Percentiles rank a stretch among this genome's conserved stretches.
Conservation (phyloP, 2,888 invertebrate species). For the Linhomoeus sp. region DNA sequence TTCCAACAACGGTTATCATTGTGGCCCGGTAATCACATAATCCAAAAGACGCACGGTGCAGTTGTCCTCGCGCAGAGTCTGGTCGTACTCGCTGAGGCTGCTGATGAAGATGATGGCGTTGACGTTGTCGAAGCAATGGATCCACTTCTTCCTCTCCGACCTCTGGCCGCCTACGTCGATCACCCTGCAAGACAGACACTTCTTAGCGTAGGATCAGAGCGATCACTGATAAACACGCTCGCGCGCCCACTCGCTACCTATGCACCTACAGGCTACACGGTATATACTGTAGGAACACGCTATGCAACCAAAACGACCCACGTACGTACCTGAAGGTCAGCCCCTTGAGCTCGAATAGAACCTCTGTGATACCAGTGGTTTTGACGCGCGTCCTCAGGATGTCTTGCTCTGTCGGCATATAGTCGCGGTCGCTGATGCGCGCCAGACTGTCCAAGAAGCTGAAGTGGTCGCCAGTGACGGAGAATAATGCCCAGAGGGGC, state of each 20-base stretch:
- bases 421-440: slow-evolving; percentile 90
- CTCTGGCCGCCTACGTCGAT: slow-evolving; percentile 96
- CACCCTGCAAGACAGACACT: too few species aligned
- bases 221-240: too few species aligned
- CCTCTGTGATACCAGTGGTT: slow-evolving; percentile 99
- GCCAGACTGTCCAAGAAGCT: slow-evolving; percentile 98
- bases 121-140: slow-evolving; percentile 95
- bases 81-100: slow-evolving; percentile 99
- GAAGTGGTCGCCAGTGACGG: slow-evolving; percentile 23
- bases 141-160: slow-evolving; percentile 86
- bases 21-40: background rate
- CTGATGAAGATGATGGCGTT: slow-evolving; percentile 99
- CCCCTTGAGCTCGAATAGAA: slow-evolving; percentile 99
- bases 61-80: slow-evolving; percentile 97
- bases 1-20: background rate
- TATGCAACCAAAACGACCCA: too few species aligned
- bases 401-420: slow-evolving; percentile 98
- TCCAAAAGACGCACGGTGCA: slow-evolving; percentile 58
- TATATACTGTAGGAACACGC: too few species aligned
- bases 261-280: too few species aligned
- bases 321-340: slow-evolving; percentile 92
- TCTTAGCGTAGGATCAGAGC: too few species aligned
- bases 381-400: slow-evolving; percentile 96
- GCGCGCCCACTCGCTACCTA: too few species aligned
- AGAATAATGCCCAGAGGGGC: background rate